These are phyloP conservation scores for Sclerurus mexicanus DNA, from an alignment of 2,113 vertebrate genomes.

Conservation along the genomic window DNA sequence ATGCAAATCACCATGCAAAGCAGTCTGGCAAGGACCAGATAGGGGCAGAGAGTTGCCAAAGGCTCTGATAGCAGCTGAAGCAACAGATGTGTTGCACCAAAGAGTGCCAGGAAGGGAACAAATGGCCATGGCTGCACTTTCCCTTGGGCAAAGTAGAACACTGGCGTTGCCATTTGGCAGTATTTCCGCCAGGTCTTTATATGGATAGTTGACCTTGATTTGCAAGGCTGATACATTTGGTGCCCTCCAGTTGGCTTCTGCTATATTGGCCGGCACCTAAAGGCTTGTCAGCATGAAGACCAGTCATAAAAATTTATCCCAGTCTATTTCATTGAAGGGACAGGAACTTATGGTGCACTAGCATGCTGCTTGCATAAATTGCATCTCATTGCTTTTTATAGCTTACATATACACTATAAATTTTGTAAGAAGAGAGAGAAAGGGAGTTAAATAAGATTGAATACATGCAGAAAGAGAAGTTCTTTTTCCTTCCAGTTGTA, in stretches of 20 bases:
- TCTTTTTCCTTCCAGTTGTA: constrained; percentile 16
- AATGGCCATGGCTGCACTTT: neutral
- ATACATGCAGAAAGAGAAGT: neutral
- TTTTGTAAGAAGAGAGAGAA: constrained; percentile 28
- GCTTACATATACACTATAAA: neutral
- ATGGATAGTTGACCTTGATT: constrained; percentile 9
- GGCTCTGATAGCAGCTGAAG: constrained; percentile 54
- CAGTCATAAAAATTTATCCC: neutral
- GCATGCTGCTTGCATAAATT: constrained; percentile 28
- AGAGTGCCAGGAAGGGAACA: constrained; percentile 31
- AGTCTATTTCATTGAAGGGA: neutral
- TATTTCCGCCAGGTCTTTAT: neutral
- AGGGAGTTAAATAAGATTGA: neutral
- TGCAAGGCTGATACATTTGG: neutral
- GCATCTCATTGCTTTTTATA: constrained; percentile 50
- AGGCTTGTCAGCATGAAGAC: neutral
- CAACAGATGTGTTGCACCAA: constrained; percentile 64
- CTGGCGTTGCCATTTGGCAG: neutral
- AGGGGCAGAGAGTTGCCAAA: constrained; percentile 26
- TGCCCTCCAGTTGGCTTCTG: neutral
- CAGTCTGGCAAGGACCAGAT: constrained; percentile 37
- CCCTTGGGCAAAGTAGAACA: neutral
- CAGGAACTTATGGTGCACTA: neutral
- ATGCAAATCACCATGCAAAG: constrained; percentile 49
- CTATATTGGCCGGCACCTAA: neutral